These are phyloP conservation scores for Diaprepes abbreviatus DNA, from an alignment of 2,888 invertebrate species.

Conservation along the genomic window DNA sequence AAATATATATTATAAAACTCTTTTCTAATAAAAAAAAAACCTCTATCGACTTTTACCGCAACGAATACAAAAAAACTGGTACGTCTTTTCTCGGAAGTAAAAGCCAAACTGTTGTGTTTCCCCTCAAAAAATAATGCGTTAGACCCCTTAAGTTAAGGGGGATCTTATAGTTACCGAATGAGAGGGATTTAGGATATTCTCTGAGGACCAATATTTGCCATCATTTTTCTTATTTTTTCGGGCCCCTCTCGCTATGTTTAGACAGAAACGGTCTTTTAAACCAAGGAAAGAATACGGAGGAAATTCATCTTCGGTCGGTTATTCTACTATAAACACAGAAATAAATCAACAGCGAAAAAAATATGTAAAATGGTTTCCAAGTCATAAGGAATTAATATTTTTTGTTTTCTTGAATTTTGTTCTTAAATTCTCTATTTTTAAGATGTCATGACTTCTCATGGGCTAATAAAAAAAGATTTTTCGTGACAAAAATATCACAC, in stretches of 20 bases:
- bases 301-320: constrained; percentile 8
- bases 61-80: not conserved
- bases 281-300: constrained; percentile 8
- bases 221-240: constrained; percentile 32
- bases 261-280: constrained; percentile 28
- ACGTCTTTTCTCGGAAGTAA: not conserved
- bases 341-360: not conserved
- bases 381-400: too few species aligned
- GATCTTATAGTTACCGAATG: constrained; percentile 35
- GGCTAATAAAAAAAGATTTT: too few species aligned
- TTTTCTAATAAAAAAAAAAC: not conserved
- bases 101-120: constrained; percentile 24
- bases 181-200: constrained; percentile 29
- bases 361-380: not conserved
- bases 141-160: constrained; percentile 14
- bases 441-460: too few species aligned
- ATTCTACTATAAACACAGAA: not conserved
- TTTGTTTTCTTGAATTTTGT: too few species aligned
- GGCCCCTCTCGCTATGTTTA: constrained; percentile 14
- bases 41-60: not conserved
- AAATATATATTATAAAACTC: not conserved
- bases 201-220: constrained; percentile 29
- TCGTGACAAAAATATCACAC: too few species aligned
- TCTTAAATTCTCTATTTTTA: too few species aligned
- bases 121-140: constrained; percentile 22